phyloP scores from a whole-genome alignment of 1,140 invertebrate species.

The Anastrepha obliqua region DNA sequence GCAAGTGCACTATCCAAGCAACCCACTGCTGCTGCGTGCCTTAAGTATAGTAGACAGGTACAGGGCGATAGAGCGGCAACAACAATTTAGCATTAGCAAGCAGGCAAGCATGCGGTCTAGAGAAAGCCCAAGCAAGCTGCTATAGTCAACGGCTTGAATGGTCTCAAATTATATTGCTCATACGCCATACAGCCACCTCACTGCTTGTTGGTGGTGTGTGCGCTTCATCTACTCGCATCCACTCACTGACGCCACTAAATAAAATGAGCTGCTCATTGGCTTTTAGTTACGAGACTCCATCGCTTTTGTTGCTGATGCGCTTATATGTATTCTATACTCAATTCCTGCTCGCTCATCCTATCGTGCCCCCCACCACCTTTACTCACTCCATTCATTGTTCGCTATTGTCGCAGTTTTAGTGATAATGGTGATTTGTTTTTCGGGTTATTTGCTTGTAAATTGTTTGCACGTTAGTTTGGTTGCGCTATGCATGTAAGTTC shows the following conservation, averaged over 20 bases:
- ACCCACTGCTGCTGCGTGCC: too few species aligned
- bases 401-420: conserved; percentile 15
- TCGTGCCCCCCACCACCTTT: background rate
- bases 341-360: background rate
- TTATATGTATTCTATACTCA: background rate
- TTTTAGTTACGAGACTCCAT: background rate
- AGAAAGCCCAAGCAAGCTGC: background rate
- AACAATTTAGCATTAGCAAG: too few species aligned
- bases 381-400: background rate
- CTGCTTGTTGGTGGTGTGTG: background rate
- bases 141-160: background rate
- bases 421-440: conserved; percentile 50
- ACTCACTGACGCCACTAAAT: background rate
- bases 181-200: background rate
- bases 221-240: background rate
- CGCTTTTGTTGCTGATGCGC: background rate
- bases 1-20: background rate
- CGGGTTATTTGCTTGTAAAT: conserved; percentile 48
- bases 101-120: too few species aligned
- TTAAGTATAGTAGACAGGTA: too few species aligned
- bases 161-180: background rate
- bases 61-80: too few species aligned
- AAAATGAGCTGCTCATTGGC: background rate
- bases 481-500: background rate
- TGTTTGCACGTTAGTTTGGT: conserved; percentile 30